Base-by-base conservation (phyloP, 2,888 invertebrate species). In the Drosophila meridiana region DNA sequence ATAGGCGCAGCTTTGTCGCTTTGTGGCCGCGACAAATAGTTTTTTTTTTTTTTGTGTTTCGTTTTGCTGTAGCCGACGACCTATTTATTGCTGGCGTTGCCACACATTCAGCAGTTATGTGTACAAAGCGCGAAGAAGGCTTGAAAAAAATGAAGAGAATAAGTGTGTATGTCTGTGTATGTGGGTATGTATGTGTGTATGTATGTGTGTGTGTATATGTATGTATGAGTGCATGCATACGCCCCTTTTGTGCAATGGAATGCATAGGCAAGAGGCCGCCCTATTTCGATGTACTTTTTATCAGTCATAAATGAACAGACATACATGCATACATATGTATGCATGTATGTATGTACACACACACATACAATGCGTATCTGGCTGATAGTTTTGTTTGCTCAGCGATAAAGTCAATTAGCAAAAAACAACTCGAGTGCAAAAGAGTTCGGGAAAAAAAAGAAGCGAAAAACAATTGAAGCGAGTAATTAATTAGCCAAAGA, bases 351-450 rank as follows among this genome's bases (percentile, higher is more conserved):
- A 48, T 14, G 14, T 6, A 28, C 28, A 28, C 47, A 14, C 28
- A 13, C 32, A 5, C 32, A 20, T 28, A 50, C 50, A 3, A 7
- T 36, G 20, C 28, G 58, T 58, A 47, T 50, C 73, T 76, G 63
- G 55, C 48, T 76, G 89, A 87, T 90, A 90, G 87, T 90, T 89
- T 34, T 87, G 77, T 89, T 89, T 89, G 89, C 60, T 84, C 78
- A 72, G 61, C 43, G 89, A 87, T 90, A 90, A 86, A 80, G 84
- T 73, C 86, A 90, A 88, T 85, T 90, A 90, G 89, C 86, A 67
- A 55, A 63, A 69, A 90, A 85, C 80, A 83, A 74, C 43, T 75
- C 73, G 73, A 84, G 80, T 78, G 81, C 81, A 78, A 72, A 78
- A 67, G 68, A 66, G 43, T 20, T 6, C 32, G n/a, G 20, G n/a